These are phyloP conservation scores for Stenodema calcarata DNA, from an alignment of 2,888 invertebrate genomes.

Conservation along the genomic window DNA sequence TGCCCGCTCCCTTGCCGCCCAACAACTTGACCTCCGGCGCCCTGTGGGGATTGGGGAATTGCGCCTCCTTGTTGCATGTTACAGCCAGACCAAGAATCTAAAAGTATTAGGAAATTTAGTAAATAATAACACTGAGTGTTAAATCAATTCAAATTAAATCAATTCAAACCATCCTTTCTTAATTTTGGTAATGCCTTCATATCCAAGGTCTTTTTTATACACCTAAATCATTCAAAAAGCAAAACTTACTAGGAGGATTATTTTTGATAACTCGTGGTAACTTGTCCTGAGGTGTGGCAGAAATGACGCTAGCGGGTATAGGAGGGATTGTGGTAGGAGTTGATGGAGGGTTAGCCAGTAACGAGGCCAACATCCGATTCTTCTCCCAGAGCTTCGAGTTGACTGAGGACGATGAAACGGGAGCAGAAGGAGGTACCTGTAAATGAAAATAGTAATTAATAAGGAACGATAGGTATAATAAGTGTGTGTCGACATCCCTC, in stretches of 20 bases:
- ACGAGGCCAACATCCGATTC: conserved; percentile 83
- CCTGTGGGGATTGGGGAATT: conserved; percentile 51
- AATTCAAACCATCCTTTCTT: too few species aligned
- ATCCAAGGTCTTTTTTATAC: too few species aligned
- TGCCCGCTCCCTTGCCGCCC: conserved; percentile 62
- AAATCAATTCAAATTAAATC: too few species aligned
- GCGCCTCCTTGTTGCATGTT: conserved; percentile 62
- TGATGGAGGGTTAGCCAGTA: conserved; percentile 78
- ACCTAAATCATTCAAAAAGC: not conserved
- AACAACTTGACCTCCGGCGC: conserved; percentile 54
- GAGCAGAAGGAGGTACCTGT: conserved; percentile 30
- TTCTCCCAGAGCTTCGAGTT: conserved; percentile 77
- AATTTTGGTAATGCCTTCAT: too few species aligned
- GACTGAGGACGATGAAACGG: conserved; percentile 58
- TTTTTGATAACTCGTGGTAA: conserved; percentile 64
- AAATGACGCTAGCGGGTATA: conserved; percentile 69
- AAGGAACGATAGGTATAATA: too few species aligned
- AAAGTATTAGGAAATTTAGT: conserved; percentile 57
- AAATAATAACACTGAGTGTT: too few species aligned
- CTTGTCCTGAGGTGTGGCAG: conserved; percentile 76
- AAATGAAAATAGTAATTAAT: not conserved
- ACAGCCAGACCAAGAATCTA: conserved; percentile 61
- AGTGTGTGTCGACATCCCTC: too few species aligned
- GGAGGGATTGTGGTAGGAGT: conserved; percentile 70
- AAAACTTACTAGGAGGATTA: conserved; percentile 40